Base-by-base conservation (phyloP, 2,888 invertebrate species). In the Epinotia ramella region DNA sequence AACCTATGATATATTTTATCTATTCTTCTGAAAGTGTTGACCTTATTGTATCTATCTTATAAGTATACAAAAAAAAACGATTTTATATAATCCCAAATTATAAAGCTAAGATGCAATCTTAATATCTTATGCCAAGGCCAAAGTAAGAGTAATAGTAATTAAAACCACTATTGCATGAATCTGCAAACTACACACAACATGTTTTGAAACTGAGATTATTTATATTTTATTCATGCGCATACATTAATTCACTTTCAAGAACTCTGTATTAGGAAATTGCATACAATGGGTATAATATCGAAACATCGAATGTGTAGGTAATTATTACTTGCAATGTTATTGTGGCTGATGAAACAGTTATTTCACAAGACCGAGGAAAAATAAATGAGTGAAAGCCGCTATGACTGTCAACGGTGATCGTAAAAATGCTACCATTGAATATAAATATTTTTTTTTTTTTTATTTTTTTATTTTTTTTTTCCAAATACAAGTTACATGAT, bases 181-280 rank as follows among this genome's bases (percentile, higher is more conserved):
- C 33, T 49, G 73, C 49, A 16, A 46, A 44, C 24, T 46, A n/a
- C 64, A 60, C 40, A 40, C 40, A 64, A 49, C 11, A 16, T 57
- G 75, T 75, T 75, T 75, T 75, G 75, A 75, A 75, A 75, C 49
- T 16, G 57, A 69, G 44, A 63, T 57, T 73, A 60, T 18, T 75
- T 49, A 60, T 71, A 46, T 63, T 68, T 57, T 71, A 75, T 66
- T 24, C 65, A 75, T 75, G 75, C 53, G 28, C 70, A 75, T 75
- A 75, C 7, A 65, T 71, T 75, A 75, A 65, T 75, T 71, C 66
- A 66, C 66, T 71, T 75, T 71, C 60, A 66, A n/a, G n/a, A n/a
- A 71, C 44, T 24, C 12, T 57, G 40, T 64, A 46, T 74, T 75
- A 46, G 53, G 75, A 71, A 75, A 71, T 75, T 66, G 33, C 24